Evolutionary conservation across 2,113 vertebrate genomes (phyloP).

Genomic region (Cephalophus harveyi): DNA sequence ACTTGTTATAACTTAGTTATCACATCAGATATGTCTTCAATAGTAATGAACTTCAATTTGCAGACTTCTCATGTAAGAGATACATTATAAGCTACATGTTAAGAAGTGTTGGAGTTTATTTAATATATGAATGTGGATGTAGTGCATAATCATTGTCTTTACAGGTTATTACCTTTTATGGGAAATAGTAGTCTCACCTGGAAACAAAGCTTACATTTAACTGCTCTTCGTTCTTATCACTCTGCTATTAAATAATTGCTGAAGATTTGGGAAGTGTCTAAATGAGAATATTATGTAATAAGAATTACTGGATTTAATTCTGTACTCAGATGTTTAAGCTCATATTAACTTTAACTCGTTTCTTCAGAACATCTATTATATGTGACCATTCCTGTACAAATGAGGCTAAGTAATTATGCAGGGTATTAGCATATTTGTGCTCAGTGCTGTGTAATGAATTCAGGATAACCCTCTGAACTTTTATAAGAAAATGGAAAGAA

Average conservation of each 20-base stretch:
- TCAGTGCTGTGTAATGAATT: not conserved
- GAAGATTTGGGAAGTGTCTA: not conserved
- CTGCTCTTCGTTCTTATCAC: not conserved
- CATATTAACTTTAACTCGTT: not conserved
- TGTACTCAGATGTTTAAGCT: conserved; percentile 42
- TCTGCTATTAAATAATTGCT: not conserved
- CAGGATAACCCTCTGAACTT: not conserved
- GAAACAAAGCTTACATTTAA: not conserved
- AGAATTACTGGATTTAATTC: not conserved
- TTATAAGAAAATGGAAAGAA: conserved; percentile 4
- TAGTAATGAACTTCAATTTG: not conserved
- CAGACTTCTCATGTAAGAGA: not conserved
- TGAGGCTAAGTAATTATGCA: not conserved
- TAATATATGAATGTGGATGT: not conserved
- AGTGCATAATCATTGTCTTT: not conserved
- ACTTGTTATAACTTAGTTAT: conserved; percentile 26
- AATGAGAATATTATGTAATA: not conserved
- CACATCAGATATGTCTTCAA: not conserved
- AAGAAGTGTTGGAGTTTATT: not conserved
- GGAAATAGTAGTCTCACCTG: not conserved
- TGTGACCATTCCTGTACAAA: conserved; percentile 15
- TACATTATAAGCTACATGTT: not conserved
- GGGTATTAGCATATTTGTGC: not conserved
- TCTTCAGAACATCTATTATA: conserved; percentile 1
- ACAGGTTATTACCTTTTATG: not conserved